Conservation (phyloP, 2,113 vertebrate genomes). For the Electrona antarctica region DNA sequence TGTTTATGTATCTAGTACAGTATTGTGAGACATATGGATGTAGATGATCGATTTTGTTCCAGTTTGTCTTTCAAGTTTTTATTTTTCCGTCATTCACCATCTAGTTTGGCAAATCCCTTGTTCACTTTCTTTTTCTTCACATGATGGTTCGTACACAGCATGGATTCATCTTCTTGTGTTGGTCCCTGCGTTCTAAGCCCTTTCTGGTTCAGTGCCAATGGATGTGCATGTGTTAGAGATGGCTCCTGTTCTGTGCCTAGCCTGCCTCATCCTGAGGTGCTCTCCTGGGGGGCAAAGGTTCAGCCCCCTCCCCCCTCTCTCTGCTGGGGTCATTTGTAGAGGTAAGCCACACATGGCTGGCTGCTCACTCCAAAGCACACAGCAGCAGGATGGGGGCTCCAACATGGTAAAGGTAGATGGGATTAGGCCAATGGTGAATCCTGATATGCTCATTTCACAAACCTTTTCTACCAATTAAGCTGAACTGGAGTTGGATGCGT, state of each 20-base stretch:
- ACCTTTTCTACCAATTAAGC: conserved; percentile 44
- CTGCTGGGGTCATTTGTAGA: conserved; percentile 64
- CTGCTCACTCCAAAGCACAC: conserved; percentile 41
- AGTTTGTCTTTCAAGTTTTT: conserved; percentile 2
- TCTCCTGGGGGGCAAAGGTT: conserved; percentile 68
- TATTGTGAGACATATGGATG: neutral
- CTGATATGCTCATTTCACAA: conserved; percentile 51
- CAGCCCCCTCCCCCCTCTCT: conserved; percentile 28
- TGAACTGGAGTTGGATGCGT: conserved; percentile 34
- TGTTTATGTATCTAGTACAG: too few species aligned
- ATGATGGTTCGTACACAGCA: conserved; percentile 23
- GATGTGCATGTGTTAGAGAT: conserved; percentile 79
- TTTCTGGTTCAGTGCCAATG: conserved; percentile 79
- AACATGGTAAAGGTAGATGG: conserved; percentile 36
- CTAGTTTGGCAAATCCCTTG: neutral
- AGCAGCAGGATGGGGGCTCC: conserved; percentile 33
- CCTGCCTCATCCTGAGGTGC: conserved; percentile 59
- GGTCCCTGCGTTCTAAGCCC: conserved; percentile 60
- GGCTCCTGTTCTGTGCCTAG: conserved; percentile 41
- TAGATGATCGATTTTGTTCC: neutral
- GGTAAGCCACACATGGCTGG: conserved; percentile 74
- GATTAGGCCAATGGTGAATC: conserved; percentile 55
- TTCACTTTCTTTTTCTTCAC: conserved; percentile 17
- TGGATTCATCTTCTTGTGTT: conserved; percentile 41
- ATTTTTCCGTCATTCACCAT: conserved; percentile 11